These are phyloP conservation scores for Acanthosepion lycidas DNA, from an alignment of 2,888 invertebrate species.

Conservation along the genomic window DNA sequence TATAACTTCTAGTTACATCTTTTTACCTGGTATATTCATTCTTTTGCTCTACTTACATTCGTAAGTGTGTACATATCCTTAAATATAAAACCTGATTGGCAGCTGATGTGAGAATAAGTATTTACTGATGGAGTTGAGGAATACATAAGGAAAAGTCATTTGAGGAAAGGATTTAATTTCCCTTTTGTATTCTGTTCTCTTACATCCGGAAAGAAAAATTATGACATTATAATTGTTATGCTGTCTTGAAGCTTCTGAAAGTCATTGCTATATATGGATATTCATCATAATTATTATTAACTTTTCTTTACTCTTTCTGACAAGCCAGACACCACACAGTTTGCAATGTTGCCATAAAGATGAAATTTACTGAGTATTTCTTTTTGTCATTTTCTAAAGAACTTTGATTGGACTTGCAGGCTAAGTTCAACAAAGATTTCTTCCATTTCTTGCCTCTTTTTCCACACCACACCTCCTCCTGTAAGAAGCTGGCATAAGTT, in stretches of 20 bases:
- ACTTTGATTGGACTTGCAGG: not conserved
- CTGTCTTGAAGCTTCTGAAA: constrained; percentile 6
- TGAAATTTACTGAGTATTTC: not conserved
- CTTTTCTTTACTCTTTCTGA: not conserved
- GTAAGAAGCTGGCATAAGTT: not conserved
- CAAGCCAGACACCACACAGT: not conserved
- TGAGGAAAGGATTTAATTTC: not conserved
- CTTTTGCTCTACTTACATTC: not conserved
- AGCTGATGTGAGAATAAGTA: not conserved
- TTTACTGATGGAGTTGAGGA: not conserved
- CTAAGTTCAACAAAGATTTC: not conserved
- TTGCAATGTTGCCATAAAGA: not conserved
- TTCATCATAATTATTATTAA: not conserved
- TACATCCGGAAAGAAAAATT: not conserved
- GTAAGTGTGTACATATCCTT: not conserved
- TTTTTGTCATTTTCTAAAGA: not conserved
- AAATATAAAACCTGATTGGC: not conserved
- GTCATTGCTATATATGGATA: not conserved
- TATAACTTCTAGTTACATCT: not conserved
- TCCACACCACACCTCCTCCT: not conserved
- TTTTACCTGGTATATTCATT: not conserved
- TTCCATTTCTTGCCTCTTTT: not conserved
- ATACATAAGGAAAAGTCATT: constrained; percentile 11
- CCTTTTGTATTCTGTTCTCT: not conserved
- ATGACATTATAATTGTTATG: constrained; percentile 23